Evolutionary conservation across 2,888 invertebrate genomes (phyloP).

Genomic region (Drosophila planitibia): DNA sequence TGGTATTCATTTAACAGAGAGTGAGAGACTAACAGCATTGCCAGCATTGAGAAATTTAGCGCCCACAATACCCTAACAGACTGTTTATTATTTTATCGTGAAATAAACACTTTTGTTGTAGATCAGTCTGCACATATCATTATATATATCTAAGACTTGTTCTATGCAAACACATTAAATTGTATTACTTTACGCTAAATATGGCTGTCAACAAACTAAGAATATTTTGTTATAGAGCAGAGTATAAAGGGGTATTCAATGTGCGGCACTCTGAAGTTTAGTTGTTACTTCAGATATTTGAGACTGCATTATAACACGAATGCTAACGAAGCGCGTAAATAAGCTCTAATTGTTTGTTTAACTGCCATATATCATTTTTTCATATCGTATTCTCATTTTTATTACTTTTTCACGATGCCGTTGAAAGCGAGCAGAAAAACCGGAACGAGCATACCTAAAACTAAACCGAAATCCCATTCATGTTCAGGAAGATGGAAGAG

Average conservation of each 20-base stretch:
- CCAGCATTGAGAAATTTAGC: constrained; percentile 41
- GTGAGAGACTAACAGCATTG: constrained; percentile 45
- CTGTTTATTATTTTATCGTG: neutral
- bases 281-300: neutral
- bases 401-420: constrained; percentile 1
- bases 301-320: constrained; percentile 3
- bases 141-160: neutral
- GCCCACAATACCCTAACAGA: constrained; percentile 1
- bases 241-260: neutral
- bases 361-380: constrained; percentile 12
- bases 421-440: constrained; percentile 6
- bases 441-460: constrained; percentile 37
- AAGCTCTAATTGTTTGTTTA: constrained; percentile 20
- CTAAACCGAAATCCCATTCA: constrained; percentile 62
- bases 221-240: no score
- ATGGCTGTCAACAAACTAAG: neutral
- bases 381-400: constrained; percentile 9
- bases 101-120: neutral
- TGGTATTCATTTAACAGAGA: constrained; percentile 1
- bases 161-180: neutral
- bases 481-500: constrained; percentile 16
- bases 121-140: neutral
- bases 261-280: no score
- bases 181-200: neutral
- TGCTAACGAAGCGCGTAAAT: constrained; percentile 15